These are phyloP conservation scores for Delichon dasypus DNA, from an alignment of 2,797 vertebrate species.

Conservation along the genomic window DNA sequence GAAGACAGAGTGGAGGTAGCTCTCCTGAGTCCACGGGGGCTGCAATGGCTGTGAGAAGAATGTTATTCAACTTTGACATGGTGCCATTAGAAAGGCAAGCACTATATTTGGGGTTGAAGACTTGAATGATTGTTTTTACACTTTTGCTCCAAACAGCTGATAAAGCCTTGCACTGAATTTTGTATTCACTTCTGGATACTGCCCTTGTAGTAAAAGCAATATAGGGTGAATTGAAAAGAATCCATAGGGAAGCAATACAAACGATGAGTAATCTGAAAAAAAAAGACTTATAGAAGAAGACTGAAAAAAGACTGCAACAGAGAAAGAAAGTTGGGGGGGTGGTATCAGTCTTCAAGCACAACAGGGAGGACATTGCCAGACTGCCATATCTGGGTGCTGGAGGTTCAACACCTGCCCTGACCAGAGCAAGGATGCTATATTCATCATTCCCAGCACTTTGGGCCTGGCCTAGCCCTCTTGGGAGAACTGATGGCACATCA, in stretches of 20 bases:
- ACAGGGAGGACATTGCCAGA: neutral
- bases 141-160: neutral
- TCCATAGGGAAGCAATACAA: neutral
- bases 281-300: neutral
- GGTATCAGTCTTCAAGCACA: neutral
- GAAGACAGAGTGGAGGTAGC: neutral
- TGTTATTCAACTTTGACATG: neutral
- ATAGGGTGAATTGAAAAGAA: neutral
- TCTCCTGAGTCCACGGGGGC: neutral
- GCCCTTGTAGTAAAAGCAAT: neutral
- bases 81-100: neutral
- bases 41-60: neutral
- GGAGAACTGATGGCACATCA: neutral
- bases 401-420: neutral
- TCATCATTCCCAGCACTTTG: neutral
- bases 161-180: neutral
- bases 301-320: neutral
- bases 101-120: neutral
- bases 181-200: neutral
- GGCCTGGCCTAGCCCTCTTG: neutral
- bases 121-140: neutral
- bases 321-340: neutral
- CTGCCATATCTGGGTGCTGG: fast-evolving
- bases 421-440: neutral
- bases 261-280: neutral